Evolutionary conservation across 2,888 invertebrate species (phyloP).

Genomic region (Eristalis pertinax): DNA sequence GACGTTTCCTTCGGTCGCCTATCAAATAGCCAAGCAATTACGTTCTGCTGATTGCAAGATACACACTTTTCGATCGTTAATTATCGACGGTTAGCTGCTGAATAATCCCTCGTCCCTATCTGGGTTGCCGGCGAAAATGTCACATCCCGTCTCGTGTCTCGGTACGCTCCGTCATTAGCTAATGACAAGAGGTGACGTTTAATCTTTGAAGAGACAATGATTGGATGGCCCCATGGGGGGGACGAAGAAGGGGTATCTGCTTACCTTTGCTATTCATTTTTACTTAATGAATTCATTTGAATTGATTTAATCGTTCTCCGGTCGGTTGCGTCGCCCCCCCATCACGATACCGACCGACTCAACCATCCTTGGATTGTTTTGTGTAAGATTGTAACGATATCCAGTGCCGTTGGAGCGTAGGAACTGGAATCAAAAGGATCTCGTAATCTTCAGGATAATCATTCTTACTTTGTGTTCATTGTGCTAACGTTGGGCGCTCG

Average conservation of each 20-base stretch:
- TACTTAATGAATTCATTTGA: conserved; percentile 67
- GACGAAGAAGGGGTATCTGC: conserved; percentile 38
- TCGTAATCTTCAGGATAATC: conserved; percentile 67
- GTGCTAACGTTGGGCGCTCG: neutral
- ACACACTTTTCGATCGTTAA: conserved; percentile 33
- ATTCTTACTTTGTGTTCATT: conserved; percentile 63
- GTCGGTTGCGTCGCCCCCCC: neutral
- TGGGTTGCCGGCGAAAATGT: neutral
- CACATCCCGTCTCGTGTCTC: neutral
- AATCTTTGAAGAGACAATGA: neutral
- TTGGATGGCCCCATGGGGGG: conserved; percentile 48
- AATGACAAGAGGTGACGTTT: conserved; percentile 1
- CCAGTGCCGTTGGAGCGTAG: neutral
- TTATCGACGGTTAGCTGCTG: conserved; percentile 53
- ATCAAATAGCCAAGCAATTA: conserved; percentile 40
- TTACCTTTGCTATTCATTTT: conserved; percentile 51
- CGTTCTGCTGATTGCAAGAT: conserved; percentile 40
- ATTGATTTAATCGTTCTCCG: conserved; percentile 60
- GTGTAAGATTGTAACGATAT: conserved; percentile 41
- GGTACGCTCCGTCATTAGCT: neutral
- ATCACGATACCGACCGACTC: neutral
- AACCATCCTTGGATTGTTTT: conserved; percentile 25
- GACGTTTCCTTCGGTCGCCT: neutral
- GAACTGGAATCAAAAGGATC: conserved; percentile 44
- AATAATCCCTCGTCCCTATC: neutral